phyloP scores from a whole-genome alignment of 2,888 invertebrate genomes.

The Dinocampus coccinellae region DNA sequence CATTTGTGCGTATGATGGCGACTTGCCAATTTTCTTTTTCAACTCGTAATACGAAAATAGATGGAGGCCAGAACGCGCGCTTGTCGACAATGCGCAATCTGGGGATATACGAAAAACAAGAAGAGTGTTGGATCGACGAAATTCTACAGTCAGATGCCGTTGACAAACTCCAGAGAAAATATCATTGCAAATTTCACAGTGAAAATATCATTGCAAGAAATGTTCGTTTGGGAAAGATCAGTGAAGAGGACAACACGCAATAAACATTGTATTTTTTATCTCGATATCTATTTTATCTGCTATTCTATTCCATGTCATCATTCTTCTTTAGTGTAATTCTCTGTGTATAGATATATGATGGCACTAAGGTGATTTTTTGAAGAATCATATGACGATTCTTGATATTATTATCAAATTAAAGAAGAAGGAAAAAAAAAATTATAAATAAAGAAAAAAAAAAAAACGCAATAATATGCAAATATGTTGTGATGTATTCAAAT shows the following conservation, averaged over 20 bases:
- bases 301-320: background rate
- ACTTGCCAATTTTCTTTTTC: slow-evolving; percentile 30
- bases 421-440: too few species aligned
- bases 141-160: slow-evolving; percentile 2
- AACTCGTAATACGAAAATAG: slow-evolving; percentile 37
- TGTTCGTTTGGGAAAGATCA: background rate
- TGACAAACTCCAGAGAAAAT: slow-evolving; percentile 19
- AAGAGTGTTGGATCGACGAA: background rate
- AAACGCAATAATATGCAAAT: too few species aligned
- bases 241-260: too few species aligned
- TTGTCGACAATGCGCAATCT: background rate
- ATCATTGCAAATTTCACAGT: background rate
- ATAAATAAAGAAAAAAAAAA: too few species aligned
- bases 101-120: background rate
- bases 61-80: slow-evolving; percentile 31
- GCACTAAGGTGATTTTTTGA: too few species aligned
- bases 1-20: slow-evolving; percentile 9
- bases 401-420: too few species aligned
- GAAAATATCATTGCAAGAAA: slow-evolving; percentile 4
- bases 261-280: background rate
- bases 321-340: background rate
- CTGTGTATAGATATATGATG: too few species aligned
- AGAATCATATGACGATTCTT: too few species aligned
- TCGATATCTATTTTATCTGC: background rate
- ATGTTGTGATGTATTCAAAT: background rate